Evolutionary conservation across 2,797 vertebrate genomes (phyloP).

Genomic region (Lutjanus argentimaculatus): DNA sequence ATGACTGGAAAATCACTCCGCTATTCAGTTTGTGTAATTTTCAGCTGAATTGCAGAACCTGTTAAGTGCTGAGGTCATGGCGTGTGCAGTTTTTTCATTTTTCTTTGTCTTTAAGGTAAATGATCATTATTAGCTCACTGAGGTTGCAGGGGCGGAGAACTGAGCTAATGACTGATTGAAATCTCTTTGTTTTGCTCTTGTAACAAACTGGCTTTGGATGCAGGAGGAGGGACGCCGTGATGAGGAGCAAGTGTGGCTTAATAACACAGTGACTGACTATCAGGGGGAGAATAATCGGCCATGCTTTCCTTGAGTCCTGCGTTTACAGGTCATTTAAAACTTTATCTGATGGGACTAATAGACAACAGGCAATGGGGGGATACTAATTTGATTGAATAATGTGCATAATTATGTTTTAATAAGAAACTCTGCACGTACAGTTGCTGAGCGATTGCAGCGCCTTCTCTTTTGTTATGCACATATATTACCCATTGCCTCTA

Average conservation of each 20-base stretch:
- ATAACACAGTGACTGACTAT: conserved; percentile 66
- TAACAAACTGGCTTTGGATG: conserved; percentile 52
- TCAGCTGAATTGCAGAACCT: conserved; percentile 34
- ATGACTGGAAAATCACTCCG: conserved; percentile 43
- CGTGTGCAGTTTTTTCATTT: conserved; percentile 27
- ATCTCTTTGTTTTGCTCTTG: conserved; percentile 62
- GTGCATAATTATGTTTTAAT: conserved; percentile 75
- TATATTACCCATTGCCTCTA: conserved; percentile 58
- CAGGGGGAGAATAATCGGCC: conserved; percentile 57
- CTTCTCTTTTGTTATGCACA: conserved; percentile 61
- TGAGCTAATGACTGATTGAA: conserved; percentile 53
- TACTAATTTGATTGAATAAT: conserved; percentile 76
- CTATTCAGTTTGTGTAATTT: conserved; percentile 49
- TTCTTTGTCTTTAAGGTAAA: conserved; percentile 58
- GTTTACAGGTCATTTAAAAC: conserved; percentile 74
- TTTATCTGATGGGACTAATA: conserved; percentile 71
- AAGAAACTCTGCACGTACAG: conserved; percentile 42
- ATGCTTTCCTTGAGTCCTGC: conserved; percentile 49
- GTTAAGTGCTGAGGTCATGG: conserved; percentile 29
- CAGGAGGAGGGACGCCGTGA: conserved; percentile 44
- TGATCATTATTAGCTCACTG: conserved; percentile 48
- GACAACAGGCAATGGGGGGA: conserved; percentile 65
- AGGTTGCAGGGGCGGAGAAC: conserved; percentile 35
- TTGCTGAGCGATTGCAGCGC: conserved; percentile 56
- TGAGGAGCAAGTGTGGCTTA: conserved; percentile 46